Evolutionary conservation across 1,140 invertebrate genomes (phyloP).

Genomic region (Sminthurinus signatus): DNA sequence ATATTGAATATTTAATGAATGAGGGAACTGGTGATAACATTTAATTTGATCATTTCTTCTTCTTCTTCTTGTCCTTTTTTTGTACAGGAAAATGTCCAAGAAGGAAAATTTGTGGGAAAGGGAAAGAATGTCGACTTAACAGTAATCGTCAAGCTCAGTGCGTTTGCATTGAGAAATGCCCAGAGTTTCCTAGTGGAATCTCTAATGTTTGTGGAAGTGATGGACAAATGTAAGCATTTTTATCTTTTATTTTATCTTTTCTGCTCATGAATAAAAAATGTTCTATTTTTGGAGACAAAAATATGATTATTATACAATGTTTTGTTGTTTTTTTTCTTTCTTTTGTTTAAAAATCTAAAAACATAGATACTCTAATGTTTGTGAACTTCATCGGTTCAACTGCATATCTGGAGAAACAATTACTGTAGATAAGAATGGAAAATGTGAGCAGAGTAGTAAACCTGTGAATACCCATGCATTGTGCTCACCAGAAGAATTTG

Average conservation of each 20-base stretch:
- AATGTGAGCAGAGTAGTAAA: background rate
- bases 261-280: too few species aligned
- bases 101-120: conserved; percentile 15
- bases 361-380: conserved; percentile 25
- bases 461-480: conserved; percentile 41
- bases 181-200: background rate
- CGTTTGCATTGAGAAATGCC: conserved; percentile 35
- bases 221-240: conserved; percentile 24
- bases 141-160: conserved; percentile 31
- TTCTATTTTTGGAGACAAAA: too few species aligned
- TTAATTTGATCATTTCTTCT: background rate
- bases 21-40: too few species aligned
- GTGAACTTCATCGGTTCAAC: conserved; percentile 25
- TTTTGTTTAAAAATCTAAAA: too few species aligned
- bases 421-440: background rate
- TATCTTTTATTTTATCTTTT: too few species aligned
- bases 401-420: conserved; percentile 23
- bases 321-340: too few species aligned
- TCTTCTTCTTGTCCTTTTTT: background rate
- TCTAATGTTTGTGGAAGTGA: conserved; percentile 32
- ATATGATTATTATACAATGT: too few species aligned
- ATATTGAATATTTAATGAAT: too few species aligned
- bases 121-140: conserved; percentile 32
- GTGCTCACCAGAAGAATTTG: conserved; percentile 61
- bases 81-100: conserved; percentile 8